A percentile compares a stretch with the other conserved stretches of the same genome.
Evolutionary conservation across 2,888 invertebrate genomes (phyloP).

Genomic region (Leptinotarsa juncta): DNA sequence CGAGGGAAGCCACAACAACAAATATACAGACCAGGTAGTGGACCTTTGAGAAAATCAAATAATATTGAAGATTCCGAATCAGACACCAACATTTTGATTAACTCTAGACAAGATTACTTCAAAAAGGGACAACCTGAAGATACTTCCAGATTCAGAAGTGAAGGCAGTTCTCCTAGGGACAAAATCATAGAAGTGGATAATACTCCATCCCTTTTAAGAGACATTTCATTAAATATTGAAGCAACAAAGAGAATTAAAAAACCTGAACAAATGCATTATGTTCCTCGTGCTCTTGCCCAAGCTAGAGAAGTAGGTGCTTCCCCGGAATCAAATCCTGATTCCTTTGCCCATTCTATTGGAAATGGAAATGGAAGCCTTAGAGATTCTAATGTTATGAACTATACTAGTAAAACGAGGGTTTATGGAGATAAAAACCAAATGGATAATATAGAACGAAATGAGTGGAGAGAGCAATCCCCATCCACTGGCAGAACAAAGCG

Average conservation of each 20-base stretch:
- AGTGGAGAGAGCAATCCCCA: constrained; percentile 56
- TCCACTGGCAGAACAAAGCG: constrained; percentile 64
- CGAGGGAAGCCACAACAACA: constrained; percentile 76
- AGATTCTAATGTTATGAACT: constrained; percentile 43
- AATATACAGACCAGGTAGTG: constrained; percentile 82
- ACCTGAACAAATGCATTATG: constrained; percentile 70
- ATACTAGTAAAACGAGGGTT: constrained; percentile 45
- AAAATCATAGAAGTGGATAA: constrained; percentile 53
- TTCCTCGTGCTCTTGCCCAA: constrained; percentile 61
- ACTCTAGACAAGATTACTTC: constrained; percentile 50
- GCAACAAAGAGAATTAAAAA: constrained; percentile 59
- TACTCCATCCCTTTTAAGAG: constrained; percentile 50
- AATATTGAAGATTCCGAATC: constrained; percentile 71
- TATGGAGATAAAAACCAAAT: constrained; percentile 54
- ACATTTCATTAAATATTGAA: constrained; percentile 45
- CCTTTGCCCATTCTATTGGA: constrained; percentile 47
- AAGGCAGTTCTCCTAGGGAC: constrained; percentile 55
- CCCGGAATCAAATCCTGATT: constrained; percentile 40
- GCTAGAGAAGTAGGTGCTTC: constrained; percentile 48
- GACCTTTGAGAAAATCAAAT: constrained; percentile 77
- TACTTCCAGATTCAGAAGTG: constrained; percentile 52
- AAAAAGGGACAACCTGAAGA: constrained; percentile 46
- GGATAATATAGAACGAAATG: constrained; percentile 57
- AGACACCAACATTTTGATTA: constrained; percentile 55
- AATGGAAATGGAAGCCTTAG: constrained; percentile 45